Percentiles rank a stretch among this genome's conserved stretches.
phyloP scores from a whole-genome alignment of 2,888 invertebrate genomes.

The Sipunculus nudus region DNA sequence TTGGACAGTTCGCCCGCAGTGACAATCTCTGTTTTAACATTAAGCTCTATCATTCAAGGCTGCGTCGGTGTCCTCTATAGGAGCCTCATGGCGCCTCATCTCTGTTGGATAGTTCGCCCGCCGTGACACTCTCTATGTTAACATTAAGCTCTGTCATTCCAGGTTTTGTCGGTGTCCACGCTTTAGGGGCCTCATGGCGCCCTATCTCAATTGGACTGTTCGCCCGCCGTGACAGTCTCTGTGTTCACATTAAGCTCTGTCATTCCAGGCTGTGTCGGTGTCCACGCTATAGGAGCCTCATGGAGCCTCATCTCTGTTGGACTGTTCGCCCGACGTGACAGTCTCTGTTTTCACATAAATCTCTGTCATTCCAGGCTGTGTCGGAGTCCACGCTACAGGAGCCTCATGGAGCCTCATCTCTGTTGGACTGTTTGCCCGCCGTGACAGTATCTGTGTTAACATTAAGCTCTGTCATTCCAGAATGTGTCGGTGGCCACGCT shows the following conservation, averaged over 20 bases:
- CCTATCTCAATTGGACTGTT: conserved; percentile 19
- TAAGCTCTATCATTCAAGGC: too few species aligned
- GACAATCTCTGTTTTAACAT: too few species aligned
- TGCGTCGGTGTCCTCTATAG: too few species aligned
- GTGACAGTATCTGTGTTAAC: too few species aligned
- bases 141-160: too few species aligned
- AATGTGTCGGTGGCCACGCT: conserved; percentile 20
- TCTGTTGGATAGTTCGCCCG: too few species aligned
- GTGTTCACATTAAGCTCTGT: too few species aligned
- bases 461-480: too few species aligned
- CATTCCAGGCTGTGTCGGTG: conserved; percentile 16
- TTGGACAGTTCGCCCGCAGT: conserved; percentile 13
- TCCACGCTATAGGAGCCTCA: conserved; percentile 14
- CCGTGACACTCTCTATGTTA: too few species aligned
- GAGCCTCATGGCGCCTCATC: too few species aligned
- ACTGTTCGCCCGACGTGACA: conserved; percentile 7
- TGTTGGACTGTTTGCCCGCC: conserved; percentile 20
- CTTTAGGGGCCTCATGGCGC: conserved; percentile 13
- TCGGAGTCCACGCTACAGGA: conserved; percentile 21
- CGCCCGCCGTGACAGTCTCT: background rate
- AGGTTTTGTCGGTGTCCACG: conserved; percentile 25
- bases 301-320: conserved; percentile 24
- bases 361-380: conserved; percentile 10
- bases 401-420: conserved; percentile 16
- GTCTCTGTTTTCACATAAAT: too few species aligned